Evolutionary conservation across 2,113 vertebrate genomes (phyloP).

Genomic region (rat (Rattus norvegicus)): GRCr8 NC_086035.1:27628001-27628500

Average conservation of each 20-base stretch:
- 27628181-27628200: neutral
- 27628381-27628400: neutral
- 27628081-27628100: neutral
- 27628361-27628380: neutral
- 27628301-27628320: neutral
- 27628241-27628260: neutral
- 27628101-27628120: neutral
- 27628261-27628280: neutral
- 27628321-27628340: neutral
- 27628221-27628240: neutral
- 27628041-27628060: neutral
- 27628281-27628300: neutral
- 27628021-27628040: neutral
- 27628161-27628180: no score
- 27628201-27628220: neutral
- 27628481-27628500: neutral
- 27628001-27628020: neutral
- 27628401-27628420: neutral
- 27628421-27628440: neutral
- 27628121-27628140: accelerated
- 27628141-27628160: neutral
- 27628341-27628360: neutral
- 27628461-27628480: neutral
- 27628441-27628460: neutral
- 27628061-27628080: neutral